A percentile compares a stretch with the other conserved stretches of the same genome.
Conservation (phyloP, 2,797 vertebrate species). For the Neostethus bicornis region DNA sequence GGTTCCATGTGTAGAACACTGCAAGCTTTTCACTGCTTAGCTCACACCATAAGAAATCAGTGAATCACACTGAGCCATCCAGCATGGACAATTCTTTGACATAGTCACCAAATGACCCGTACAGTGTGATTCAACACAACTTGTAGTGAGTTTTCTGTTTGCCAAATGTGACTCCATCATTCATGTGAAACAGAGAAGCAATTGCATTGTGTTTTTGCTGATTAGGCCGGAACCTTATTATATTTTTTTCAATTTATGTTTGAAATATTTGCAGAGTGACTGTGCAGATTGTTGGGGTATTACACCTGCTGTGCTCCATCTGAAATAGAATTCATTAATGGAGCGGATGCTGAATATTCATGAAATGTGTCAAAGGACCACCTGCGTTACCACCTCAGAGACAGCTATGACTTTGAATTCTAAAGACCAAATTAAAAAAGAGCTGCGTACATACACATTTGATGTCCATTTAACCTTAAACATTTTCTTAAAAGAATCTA, state of each 20-base stretch:
- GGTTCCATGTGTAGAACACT: conserved; percentile 10
- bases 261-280: not conserved
- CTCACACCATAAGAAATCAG: conserved; percentile 30
- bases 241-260: not conserved
- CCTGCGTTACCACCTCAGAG: not conserved
- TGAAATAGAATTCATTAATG: not conserved
- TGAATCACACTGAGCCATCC: conserved; percentile 19
- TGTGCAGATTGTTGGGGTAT: not conserved
- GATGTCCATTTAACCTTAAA: conserved; percentile 4
- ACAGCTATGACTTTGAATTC: conserved; percentile 4
- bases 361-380: not conserved
- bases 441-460: conserved; percentile 1
- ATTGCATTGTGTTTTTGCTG: not conserved
- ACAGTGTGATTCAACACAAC: conserved; percentile 21
- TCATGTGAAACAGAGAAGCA: not conserved
- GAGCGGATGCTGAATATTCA: conserved; percentile 36
- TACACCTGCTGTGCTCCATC: conserved; percentile 14
- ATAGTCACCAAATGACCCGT: conserved; percentile 25
- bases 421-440: conserved; percentile 1
- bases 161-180: conserved; percentile 1
- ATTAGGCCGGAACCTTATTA: not conserved
- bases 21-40: conserved; percentile 46
- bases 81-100: conserved; percentile 8
- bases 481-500: not conserved
- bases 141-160: conserved; percentile 5